Base-by-base conservation (phyloP, 2,797 vertebrate genomes). In the Champsocephalus esox region DNA sequence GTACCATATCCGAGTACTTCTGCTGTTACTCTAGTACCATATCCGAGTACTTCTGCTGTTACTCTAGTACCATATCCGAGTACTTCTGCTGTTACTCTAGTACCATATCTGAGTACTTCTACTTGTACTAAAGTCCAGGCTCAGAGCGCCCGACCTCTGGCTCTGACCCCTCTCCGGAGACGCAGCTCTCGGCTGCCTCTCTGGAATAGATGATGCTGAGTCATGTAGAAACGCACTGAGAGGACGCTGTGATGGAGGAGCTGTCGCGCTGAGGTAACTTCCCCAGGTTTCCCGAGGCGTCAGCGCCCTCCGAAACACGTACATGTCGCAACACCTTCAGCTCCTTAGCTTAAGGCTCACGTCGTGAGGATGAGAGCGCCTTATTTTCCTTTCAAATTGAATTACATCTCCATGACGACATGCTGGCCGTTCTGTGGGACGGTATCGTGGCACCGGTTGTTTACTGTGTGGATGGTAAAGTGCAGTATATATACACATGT, bases 371-470 rank as follows among this genome's bases (percentile, higher is more conserved):
- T 57, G 56, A 12, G 41, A 63, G 63, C 0, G 19, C 43, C 66
- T 81, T 72, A 79, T 87, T 84, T 88, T 62, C 77, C 59, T 86
- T 86, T 92, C 75, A 79, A 65, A 64, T 81, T 58, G 43, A 67
- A 86, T 89, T 80, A 77, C 16, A 34, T 87, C 65, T 73, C 54
- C 86, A 73, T 76, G 9, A 70, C 73, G 85, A 28, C 49, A 28
- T 28, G 5, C 28, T 28, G 28, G 28, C 28, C 28, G 52, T 65
- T 77, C 17, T 48, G 43, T 52, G 63, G 61, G 51, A 73, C 51
- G 65, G 32, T 65, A 13, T 19, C 41, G 72, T 76, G 73, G 61
- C 67, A 73, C 55, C 52, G 69, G 60, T 49, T 87, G 81, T 84
- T 60, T 74, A 41, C 65, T 46, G 2, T 56, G 28, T 55, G 52